phyloP scores from a whole-genome alignment of 2,113 vertebrate genomes.

The Brachionichthys hirsutus region DNA sequence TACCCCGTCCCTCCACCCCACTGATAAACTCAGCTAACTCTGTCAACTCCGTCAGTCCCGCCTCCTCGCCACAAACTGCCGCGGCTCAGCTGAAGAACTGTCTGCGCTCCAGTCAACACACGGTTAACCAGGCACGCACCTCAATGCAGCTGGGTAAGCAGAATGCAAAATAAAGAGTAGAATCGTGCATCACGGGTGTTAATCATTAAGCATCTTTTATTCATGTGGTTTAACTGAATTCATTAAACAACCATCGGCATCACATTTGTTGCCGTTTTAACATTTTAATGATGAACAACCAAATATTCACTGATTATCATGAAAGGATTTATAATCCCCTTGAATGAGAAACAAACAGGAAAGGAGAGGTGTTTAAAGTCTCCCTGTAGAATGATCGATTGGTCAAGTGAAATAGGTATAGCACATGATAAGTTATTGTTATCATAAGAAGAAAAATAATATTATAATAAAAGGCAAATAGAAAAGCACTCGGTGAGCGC shows the following conservation, averaged over 20 bases:
- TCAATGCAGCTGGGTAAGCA: conserved; percentile 85
- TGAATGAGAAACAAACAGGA: neutral
- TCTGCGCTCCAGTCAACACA: conserved; percentile 83
- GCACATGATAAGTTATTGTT: too few relatives aligned
- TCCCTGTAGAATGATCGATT: conserved; percentile 14
- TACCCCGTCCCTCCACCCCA: conserved; percentile 69
- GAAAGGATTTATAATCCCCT: neutral
- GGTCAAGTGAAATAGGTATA: too few relatives aligned
- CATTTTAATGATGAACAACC: conserved; percentile 1
- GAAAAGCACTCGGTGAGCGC: too few relatives aligned
- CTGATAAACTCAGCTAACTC: conserved; percentile 66
- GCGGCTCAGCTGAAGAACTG: conserved; percentile 84
- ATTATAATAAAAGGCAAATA: too few relatives aligned
- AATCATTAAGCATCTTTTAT: conserved; percentile 8
- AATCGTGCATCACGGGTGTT: neutral
- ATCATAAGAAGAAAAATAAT: too few relatives aligned
- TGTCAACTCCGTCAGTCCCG: conserved; percentile 60
- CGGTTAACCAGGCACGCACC: conserved; percentile 77
- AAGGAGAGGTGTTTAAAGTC: conserved; percentile 2
- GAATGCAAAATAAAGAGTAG: neutral
- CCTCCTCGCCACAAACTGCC: conserved; percentile 78
- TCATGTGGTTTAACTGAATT: conserved; percentile 7
- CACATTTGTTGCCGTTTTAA: neutral
- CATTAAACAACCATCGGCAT: conserved; percentile 8
- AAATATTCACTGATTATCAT: conserved; percentile 1